phyloP scores from a whole-genome alignment of 2,888 invertebrate genomes.

The Hanleya hanleyi region DNA sequence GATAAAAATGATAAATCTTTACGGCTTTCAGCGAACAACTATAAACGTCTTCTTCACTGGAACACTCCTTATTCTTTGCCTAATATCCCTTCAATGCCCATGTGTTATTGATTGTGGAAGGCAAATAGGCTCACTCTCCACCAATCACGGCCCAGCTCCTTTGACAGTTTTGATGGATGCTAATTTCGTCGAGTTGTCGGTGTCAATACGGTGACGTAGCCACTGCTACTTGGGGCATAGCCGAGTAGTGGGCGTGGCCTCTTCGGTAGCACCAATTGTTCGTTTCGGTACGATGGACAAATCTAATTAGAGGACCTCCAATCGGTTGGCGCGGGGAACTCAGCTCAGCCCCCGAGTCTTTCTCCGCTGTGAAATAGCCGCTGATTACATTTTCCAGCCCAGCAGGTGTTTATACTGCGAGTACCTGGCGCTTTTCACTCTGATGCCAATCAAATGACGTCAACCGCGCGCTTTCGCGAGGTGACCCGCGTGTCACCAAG shows the following conservation, averaged over 20 bases:
- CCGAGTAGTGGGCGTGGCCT: neutral
- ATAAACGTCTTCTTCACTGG: constrained; percentile 47
- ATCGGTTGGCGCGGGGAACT: neutral
- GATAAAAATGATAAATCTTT: constrained; percentile 47
- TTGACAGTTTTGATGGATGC: constrained; percentile 20
- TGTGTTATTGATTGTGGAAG: constrained; percentile 54
- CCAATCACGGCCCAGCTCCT: constrained; percentile 48
- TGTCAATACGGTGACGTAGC: neutral
- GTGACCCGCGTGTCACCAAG: constrained; percentile 10
- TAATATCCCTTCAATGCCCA: constrained; percentile 61
- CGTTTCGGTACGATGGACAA: neutral
- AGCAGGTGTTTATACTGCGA: neutral
- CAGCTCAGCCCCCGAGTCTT: neutral
- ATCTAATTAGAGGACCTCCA: neutral
- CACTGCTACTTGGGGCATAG: neutral
- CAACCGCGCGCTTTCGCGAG: neutral
- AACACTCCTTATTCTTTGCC: constrained; percentile 58
- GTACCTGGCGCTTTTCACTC: neutral
- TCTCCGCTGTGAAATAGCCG: neutral
- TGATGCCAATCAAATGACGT: constrained; percentile 3
- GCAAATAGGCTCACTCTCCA: constrained; percentile 49
- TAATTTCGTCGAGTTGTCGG: constrained; percentile 11
- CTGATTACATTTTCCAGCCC: neutral
- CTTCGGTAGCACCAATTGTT: neutral
- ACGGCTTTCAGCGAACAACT: constrained; percentile 38